A percentile compares a stretch with the other conserved stretches of the same genome.
Evolutionary conservation across 2,797 vertebrate species (phyloP).

Genomic region (Acipenser oxyrinchus): DNA sequence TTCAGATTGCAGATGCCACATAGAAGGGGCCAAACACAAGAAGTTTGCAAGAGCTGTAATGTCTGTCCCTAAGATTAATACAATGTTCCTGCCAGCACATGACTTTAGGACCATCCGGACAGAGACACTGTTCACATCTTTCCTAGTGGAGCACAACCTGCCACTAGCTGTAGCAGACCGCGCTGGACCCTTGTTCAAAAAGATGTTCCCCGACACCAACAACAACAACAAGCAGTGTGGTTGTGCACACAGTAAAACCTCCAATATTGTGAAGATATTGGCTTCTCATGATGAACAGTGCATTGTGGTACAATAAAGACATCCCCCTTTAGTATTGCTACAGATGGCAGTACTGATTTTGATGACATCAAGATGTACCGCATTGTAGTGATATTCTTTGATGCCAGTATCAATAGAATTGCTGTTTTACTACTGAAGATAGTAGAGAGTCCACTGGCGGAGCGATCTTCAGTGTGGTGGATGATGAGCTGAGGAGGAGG

Average conservation of each 20-base stretch:
- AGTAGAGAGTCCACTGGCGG: constrained; percentile 14
- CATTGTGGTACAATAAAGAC: constrained; percentile 10
- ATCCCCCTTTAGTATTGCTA: constrained; percentile 18
- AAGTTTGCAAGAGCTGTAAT: no score
- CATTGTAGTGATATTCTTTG: constrained; percentile 10
- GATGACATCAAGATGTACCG: constrained; percentile 17
- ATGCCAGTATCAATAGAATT: constrained; percentile 12
- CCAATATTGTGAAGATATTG: constrained; percentile 3
- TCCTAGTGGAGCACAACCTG: not conserved
- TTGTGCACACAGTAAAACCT: constrained; percentile 15
- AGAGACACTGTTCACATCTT: no score
- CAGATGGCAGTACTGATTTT: constrained; percentile 17
- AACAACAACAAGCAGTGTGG: constrained; percentile 17
- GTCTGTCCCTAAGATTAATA: no score
- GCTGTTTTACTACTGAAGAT: constrained; percentile 14
- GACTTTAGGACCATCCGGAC: no score
- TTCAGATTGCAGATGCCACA: no score
- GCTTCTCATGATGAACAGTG: constrained; percentile 9
- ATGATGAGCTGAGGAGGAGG: constrained; percentile 8
- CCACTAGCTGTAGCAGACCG: not conserved
- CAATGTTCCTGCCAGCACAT: no score
- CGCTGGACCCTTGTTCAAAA: constrained; percentile 16
- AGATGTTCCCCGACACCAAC: constrained; percentile 19
- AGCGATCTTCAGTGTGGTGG: constrained; percentile 9
- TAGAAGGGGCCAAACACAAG: no score